Base-by-base conservation (phyloP, 64 coral and sea anemone genomes). In the Stylophora pistillata region DNA sequence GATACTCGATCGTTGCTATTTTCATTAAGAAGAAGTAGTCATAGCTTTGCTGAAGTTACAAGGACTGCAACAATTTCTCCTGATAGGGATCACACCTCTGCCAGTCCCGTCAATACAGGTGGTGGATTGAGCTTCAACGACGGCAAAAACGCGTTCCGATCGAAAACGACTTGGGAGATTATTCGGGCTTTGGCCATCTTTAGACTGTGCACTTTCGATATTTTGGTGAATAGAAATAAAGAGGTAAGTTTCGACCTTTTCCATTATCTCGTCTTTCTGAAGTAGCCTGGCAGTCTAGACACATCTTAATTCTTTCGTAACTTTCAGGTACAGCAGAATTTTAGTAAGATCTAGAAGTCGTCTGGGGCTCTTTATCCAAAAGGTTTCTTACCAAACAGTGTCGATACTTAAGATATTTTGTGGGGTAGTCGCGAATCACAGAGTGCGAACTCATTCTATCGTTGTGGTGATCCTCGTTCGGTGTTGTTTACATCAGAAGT, bases 161-260 rank as follows among this genome's bases (percentile, higher is more conserved):
- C 93, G 15, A 99, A 99, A 94, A 99, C 97, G 21, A 91, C 90
- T 57, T 92, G 90, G 81, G 93, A 99, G 74, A 92, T 99, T 55
- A 21, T 88, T 53, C 90, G 97, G 57, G 93, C 97, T 9, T 71
- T 99, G 52, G 64, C 90, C 59, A 91, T 99, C n/a, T 99, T 99
- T 74, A 95, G 81, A 88, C 71, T 95, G 23, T 99, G 97, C 74
- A 95, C 97, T 6, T 55, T 95, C 21, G 85, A 91, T 68, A 72
- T 95, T 88, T 85, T 99, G 13, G 97, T 99, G 4, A 91, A 95
- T 60, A 92, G 81, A 84, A 99, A 99, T 56, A 81, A 73, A 89
- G 66, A 99, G 97, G 97, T 99, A 78, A 74, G 93, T 56, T 13
- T 31, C 3, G 14, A 70, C 25, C 66, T 23, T 0, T 53, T 2